Evolutionary conservation across 2,113 vertebrate species (phyloP).

Genomic region (Cyanoliseus patagonus): DNA sequence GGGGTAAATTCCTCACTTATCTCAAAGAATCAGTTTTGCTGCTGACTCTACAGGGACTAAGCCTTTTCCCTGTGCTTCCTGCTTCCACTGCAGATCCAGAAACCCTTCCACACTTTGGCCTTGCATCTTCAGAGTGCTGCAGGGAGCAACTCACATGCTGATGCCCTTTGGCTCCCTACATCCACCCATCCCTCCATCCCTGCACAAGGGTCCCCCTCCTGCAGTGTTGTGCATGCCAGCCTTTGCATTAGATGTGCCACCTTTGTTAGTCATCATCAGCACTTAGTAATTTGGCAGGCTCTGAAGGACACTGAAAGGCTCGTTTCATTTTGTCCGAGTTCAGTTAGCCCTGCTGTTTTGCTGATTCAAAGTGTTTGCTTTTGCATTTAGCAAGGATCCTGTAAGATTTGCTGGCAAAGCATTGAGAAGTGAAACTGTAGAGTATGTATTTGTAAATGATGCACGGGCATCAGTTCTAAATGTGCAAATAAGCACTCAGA

Average conservation of each 20-base stretch:
- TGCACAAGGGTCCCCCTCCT: not conserved
- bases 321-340: not conserved
- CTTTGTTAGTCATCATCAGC: not conserved
- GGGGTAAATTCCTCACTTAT: not conserved
- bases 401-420: not conserved
- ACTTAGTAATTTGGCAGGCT: not conserved
- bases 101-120: not conserved
- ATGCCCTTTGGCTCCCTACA: not conserved
- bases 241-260: not conserved
- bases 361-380: conserved; percentile 7
- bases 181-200: not conserved
- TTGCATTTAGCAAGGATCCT: not conserved
- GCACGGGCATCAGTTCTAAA: not conserved
- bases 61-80: not conserved
- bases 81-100: not conserved
- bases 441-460: not conserved
- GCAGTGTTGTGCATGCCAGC: not conserved
- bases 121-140: not conserved
- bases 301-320: not conserved
- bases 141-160: not conserved
- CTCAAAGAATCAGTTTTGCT: not conserved
- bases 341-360: not conserved
- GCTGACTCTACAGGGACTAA: not conserved
- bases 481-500: not conserved
- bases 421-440: not conserved